Conservation (phyloP, 2,888 invertebrate genomes). For the Tuberolachnus salignus region DNA sequence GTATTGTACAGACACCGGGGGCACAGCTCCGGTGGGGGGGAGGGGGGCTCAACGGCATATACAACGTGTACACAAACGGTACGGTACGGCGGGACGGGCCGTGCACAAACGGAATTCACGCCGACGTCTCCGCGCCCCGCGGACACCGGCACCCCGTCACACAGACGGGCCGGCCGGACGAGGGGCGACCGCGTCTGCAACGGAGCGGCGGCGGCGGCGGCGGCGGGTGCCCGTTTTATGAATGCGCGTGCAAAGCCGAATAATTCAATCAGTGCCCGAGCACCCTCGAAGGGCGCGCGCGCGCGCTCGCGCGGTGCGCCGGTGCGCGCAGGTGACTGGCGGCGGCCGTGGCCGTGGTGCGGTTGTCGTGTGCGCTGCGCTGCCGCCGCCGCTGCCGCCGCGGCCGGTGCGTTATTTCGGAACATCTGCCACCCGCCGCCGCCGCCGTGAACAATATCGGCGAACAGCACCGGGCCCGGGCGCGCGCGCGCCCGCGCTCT, state of each 20-base stretch:
- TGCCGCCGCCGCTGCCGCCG: background rate
- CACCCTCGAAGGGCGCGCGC: background rate
- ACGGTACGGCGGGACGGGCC: no score
- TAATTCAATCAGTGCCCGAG: slow-evolving; percentile 14
- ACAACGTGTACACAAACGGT: no score
- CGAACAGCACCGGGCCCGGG: background rate
- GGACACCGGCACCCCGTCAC: no score
- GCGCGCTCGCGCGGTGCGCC: background rate
- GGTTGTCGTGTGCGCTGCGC: background rate
- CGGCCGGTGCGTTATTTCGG: background rate
- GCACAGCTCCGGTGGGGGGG: no score
- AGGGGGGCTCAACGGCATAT: no score
- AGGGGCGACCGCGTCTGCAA: no score
- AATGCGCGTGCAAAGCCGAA: background rate
- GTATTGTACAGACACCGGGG: no score
- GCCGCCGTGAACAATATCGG: background rate
- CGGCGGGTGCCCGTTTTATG: slow-evolving; percentile 19
- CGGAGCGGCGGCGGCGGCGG: background rate
- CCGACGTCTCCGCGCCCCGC: no score
- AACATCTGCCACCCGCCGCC: background rate
- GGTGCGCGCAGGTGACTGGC: background rate
- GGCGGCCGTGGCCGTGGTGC: background rate
- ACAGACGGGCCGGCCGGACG: no score
- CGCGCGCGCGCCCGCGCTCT: no score
- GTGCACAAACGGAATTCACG: no score